A percentile compares a stretch with the other conserved stretches of the same genome.
Evolutionary conservation across 2,113 vertebrate genomes (phyloP).

Genomic region (Cinclus cinclus): DNA sequence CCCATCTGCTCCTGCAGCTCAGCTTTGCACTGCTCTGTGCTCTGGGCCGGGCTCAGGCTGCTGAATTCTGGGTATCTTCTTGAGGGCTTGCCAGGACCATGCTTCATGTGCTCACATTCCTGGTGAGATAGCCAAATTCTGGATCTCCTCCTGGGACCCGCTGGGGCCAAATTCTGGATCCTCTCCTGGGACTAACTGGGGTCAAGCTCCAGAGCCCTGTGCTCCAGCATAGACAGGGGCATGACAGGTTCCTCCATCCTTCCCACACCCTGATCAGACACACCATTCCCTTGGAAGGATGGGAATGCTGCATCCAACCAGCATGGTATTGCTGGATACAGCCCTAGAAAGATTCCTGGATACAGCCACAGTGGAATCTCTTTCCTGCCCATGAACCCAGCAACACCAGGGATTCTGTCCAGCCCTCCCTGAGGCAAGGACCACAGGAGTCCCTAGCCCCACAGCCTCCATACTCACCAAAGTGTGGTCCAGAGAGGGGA

Average conservation of each 20-base stretch:
- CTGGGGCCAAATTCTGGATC: too few relatives aligned
- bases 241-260: background rate
- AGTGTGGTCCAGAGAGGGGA: background rate
- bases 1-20: background rate
- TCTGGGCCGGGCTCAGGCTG: background rate
- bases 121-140: background rate
- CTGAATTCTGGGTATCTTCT: background rate
- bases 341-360: background rate
- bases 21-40: background rate
- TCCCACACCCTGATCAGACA: background rate
- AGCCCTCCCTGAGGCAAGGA: background rate
- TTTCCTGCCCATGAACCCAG: background rate
- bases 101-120: background rate
- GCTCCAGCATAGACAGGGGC: background rate
- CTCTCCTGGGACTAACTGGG: background rate
- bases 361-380: background rate
- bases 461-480: background rate
- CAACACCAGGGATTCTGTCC: background rate
- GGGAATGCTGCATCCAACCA: background rate
- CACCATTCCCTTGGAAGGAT: background rate
- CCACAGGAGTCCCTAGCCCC: background rate
- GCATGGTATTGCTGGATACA: background rate
- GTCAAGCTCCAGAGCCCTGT: background rate
- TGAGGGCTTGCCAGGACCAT: background rate
- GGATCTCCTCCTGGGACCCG: too few relatives aligned